Base-by-base conservation (phyloP, 2,797 vertebrate genomes). In the Nyctibius grandis region DNA sequence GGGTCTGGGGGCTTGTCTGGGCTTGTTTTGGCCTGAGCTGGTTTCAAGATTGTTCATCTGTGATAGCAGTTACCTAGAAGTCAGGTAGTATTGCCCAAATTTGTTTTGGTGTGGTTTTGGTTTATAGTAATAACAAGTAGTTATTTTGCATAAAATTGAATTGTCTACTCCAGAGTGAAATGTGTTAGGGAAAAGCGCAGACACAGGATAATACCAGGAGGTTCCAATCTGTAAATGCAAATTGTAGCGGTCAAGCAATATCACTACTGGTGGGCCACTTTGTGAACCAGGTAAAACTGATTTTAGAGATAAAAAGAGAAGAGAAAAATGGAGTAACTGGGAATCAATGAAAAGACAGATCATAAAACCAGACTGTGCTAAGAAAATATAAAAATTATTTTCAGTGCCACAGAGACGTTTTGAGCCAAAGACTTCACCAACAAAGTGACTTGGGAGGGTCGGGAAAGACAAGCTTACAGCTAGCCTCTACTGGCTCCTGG, bases 241-340 rank as follows among this genome's bases (percentile, higher is more conserved):
- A 59, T 15, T 44, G 15, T 77, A 48, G 18, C 29, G 28, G 13
- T 77, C 31, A 68, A 73, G 9, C 11, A 44, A 34, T 13, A 29
- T 54, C 1, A 1, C 6, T 48, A 29, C 16, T 34, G 16, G 9
- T 14, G 3, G 2, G 8, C 7, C 53, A 34, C 25, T 8, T 44
- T n/a, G 33, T 61, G 28, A 80, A 59, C 8, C 15, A 44, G 2
- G 6, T 36, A 77, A 77, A 89, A 34, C 4, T 47, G 17, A 45
- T 28, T 81, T 67, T 63, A 80, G 36, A 72, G 21, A 16, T 42
- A 19, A 45, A 61, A 67, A 50, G 6, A 42, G 9, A 59, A 38
- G 7, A 57, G 9, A 61, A 56, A 59, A 51, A 51, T 16, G 3
- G 12, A 61, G 14, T 26, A 87, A 56, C 7, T 51, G 10, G 10